Percentiles rank a stretch among this genome's conserved stretches.
phyloP scores from a whole-genome alignment of 35 echinoderm and acorn worm genomes.

The Apostichopus californicus region DNA sequence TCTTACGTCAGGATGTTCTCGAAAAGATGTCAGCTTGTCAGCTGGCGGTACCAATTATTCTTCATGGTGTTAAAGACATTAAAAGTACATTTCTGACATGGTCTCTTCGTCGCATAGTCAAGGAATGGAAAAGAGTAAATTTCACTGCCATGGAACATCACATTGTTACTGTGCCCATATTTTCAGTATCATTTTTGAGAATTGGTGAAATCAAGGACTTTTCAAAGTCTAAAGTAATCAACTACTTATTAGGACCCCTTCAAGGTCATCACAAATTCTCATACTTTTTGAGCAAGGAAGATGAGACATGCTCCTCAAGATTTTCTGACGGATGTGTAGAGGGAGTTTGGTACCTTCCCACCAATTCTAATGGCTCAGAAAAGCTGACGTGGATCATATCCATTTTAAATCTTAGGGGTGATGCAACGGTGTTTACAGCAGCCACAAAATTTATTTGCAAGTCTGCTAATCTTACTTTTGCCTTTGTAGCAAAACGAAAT shows the following conservation, averaged over 20 bases:
- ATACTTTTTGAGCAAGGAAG: no score
- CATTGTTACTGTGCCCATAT: background rate
- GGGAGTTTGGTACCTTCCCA: no score
- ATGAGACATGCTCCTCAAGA: no score
- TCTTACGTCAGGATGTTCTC: background rate
- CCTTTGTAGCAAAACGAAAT: background rate
- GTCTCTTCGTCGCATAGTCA: background rate
- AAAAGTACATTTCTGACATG: background rate
- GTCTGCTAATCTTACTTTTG: background rate
- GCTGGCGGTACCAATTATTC: conserved; percentile 1
- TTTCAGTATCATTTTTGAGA: background rate
- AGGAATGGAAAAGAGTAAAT: background rate
- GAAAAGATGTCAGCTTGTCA: conserved; percentile 1
- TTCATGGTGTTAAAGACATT: background rate
- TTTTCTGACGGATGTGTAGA: no score
- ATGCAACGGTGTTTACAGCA: background rate
- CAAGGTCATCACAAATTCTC: background rate
- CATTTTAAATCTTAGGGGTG: background rate
- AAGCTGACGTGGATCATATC: background rate
- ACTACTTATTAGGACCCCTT: background rate
- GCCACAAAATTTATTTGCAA: background rate
- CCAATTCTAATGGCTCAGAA: no score
- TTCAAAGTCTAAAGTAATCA: background rate
- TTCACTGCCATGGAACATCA: background rate
- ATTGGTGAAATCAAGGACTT: background rate